Base-by-base conservation (phyloP, 2,888 invertebrate species). In the Monochamus alternatus region DNA sequence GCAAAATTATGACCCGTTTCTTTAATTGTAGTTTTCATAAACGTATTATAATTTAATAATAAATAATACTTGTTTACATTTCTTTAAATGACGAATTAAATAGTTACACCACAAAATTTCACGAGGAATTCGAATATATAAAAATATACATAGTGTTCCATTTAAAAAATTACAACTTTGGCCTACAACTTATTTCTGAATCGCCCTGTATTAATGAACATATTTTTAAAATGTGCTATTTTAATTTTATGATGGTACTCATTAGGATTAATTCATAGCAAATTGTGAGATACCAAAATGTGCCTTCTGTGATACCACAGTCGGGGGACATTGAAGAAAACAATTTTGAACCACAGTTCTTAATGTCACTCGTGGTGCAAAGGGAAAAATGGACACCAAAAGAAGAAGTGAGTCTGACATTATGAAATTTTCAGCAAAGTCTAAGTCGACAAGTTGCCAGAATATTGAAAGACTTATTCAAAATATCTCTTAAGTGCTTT, bases 151-250 rank as follows among this genome's bases (percentile, higher is more conserved):
- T 22, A 22, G 0, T 22, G 22, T 22, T 22, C 22, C 22, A 1
- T 22, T 22, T 22, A 22, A 22, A 22, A 22, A 22, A 22, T 22
- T 22, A 22, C 22, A 22, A 22, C 22, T 22, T 22, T 22, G 22
- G 22, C 1, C 22, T 1, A 22, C 22, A 22, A 22, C 1, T 22
- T 22, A 1, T 22, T 22, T 22, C 22, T 22, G 22, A 22, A 22
- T 22, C 22, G 22, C 22, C 22, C 22, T 22, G 22, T 22, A 22
- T 22, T 22, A 22, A 22, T 22, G 22, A 22, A 22, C 22, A 22
- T 22, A 22, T 22, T 22, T 22, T 22, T 76, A 86, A 86, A 60
- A 87, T 86, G 1, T 84, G 84, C 75, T 89, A 88, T 83, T 89
- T 89, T 5, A 86, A 81, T 75, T 81, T 82, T 22, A 82, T 85